These are phyloP conservation scores for Diaperis boleti DNA, from an alignment of 2,888 invertebrate species.

Conservation along the genomic window DNA sequence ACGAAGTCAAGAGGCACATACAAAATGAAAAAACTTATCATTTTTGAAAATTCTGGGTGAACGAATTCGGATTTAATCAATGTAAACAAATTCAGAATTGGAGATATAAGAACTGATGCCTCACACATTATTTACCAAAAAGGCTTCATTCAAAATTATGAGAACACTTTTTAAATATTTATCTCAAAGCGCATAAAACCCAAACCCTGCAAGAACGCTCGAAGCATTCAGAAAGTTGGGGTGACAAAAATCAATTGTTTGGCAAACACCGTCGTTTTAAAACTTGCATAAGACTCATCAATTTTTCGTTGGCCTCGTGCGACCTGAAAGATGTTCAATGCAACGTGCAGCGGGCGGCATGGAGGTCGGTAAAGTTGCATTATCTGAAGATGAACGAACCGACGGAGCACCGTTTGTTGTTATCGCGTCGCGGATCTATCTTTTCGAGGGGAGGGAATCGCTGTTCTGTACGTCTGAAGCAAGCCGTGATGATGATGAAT, in stretches of 20 bases:
- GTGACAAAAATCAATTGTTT: conserved; percentile 21
- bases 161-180: too few relatives aligned
- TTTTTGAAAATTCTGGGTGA: too few relatives aligned
- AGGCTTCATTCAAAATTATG: too few relatives aligned
- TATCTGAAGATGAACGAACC: conserved; percentile 52
- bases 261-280: conserved; percentile 12
- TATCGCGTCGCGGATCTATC: conserved; percentile 58
- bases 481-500: conserved; percentile 62
- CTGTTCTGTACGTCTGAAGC: conserved; percentile 58
- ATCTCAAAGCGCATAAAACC: too few relatives aligned
- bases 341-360: conserved; percentile 48
- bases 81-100: too few relatives aligned
- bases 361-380: conserved; percentile 50
- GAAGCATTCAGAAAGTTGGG: too few relatives aligned
- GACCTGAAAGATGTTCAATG: conserved; percentile 39
- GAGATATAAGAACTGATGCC: too few relatives aligned
- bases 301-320: conserved; percentile 45
- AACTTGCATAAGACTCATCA: conserved; percentile 39
- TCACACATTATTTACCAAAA: too few relatives aligned
- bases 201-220: too few relatives aligned
- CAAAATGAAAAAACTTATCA: too few relatives aligned
- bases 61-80: too few relatives aligned
- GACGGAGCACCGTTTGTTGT: conserved; percentile 52
- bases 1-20: too few relatives aligned
- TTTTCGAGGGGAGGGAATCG: conserved; percentile 43